These are phyloP conservation scores for Oreonectes daqikongensis DNA, from an alignment of 2,797 vertebrate species.

Conservation along the genomic window DNA sequence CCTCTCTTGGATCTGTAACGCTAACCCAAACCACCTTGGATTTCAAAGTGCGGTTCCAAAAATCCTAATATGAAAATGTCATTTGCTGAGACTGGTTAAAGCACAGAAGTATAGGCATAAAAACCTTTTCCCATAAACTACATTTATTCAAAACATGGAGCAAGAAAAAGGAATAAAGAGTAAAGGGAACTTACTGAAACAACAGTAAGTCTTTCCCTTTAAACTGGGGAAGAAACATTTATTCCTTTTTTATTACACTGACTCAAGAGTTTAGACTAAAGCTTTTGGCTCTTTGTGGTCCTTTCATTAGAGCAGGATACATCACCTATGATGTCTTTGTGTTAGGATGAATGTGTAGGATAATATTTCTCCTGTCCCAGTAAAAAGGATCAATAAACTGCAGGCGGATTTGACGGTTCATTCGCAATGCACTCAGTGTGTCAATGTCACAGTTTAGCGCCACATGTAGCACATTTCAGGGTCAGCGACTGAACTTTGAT, in stretches of 20 bases:
- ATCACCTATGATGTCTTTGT: constrained; percentile 15
- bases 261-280: background rate
- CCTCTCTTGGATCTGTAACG: background rate
- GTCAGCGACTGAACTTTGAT: constrained; percentile 24
- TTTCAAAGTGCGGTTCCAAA: background rate
- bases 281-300: background rate
- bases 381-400: constrained; percentile 36
- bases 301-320: constrained; percentile 4
- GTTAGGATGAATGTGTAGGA: constrained; percentile 10
- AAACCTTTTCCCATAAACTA: constrained; percentile 4
- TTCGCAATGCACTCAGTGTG: constrained; percentile 15
- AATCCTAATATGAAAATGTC: constrained; percentile 4
- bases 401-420: constrained; percentile 12
- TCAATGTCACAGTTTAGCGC: constrained; percentile 32
- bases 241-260: background rate
- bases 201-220: background rate
- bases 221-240: background rate
- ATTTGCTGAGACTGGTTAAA: constrained; percentile 7
- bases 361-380: constrained; percentile 26
- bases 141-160: constrained; percentile 7
- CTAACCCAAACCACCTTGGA: constrained; percentile 34
- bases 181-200: constrained; percentile 9
- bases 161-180: background rate
- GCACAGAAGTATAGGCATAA: background rate
- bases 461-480: constrained; percentile 45